A percentile compares a stretch with the other conserved stretches of the same genome.
Evolutionary conservation across 2,797 vertebrate genomes (phyloP).

Genomic region (Pseudochaenichthys georgianus): DNA sequence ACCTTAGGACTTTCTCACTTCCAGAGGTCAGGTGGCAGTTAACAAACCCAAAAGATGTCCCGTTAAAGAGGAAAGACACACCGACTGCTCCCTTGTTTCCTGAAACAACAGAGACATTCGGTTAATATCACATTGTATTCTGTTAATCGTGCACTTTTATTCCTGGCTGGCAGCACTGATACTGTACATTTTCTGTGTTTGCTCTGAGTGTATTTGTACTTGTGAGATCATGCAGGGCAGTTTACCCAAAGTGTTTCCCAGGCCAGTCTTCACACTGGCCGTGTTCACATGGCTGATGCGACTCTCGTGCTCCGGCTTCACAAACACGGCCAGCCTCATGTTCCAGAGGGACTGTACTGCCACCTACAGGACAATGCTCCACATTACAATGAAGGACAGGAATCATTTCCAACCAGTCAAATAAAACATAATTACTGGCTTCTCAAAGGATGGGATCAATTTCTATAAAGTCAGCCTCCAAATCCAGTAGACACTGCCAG

Average conservation of each 20-base stretch:
- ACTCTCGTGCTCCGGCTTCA: slow-evolving; percentile 84
- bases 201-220: slow-evolving; percentile 13
- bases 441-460: background rate
- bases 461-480: background rate
- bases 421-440: background rate
- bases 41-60: slow-evolving; percentile 88
- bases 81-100: slow-evolving; percentile 90
- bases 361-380: slow-evolving; percentile 80
- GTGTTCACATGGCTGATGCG: slow-evolving; percentile 85
- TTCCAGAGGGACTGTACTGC: slow-evolving; percentile 89
- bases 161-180: background rate
- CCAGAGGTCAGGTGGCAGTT: slow-evolving; percentile 90
- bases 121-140: slow-evolving; percentile 3
- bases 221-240: slow-evolving; percentile 1
- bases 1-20: slow-evolving; percentile 88
- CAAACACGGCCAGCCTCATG: slow-evolving; percentile 87
- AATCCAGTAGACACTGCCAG: background rate
- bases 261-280: slow-evolving; percentile 87
- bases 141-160: slow-evolving; percentile 8
- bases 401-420: background rate
- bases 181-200: background rate
- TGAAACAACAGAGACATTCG: slow-evolving; percentile 57
- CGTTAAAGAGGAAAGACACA: slow-evolving; percentile 85
- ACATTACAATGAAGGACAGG: slow-evolving; percentile 54
- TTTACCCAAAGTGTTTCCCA: slow-evolving; percentile 88